Base-by-base conservation (phyloP, 2,797 vertebrate species). In the Argyrosomus regius region DNA sequence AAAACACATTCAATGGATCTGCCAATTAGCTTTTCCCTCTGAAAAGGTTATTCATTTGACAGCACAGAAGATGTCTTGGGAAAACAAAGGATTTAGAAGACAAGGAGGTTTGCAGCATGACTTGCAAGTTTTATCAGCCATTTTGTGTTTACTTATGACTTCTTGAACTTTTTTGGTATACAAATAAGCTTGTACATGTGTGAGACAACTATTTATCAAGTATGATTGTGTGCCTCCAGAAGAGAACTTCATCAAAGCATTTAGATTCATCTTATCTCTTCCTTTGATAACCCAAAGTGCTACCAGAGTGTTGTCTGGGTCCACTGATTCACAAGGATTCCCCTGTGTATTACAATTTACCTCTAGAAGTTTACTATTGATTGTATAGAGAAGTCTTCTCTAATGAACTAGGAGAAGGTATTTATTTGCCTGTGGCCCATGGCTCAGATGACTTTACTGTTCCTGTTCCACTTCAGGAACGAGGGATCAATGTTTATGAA, bases 31-130 rank as follows among this genome's bases (percentile, higher is more conserved):
- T 84, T 79, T 78, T 87, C 73, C 58, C 68, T 80, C 63, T 54
- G 81, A 90, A 92, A 93, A 93, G 91, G 90, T 93, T 91, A 87
- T 78, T 85, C 69, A 17, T 91, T 85, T 91, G 89, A 91, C 87
- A 89, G 85, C 81, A 69, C 50, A 66, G 71, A 56, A 75, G 56
- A 86, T 57, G 75, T 82, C 81, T 72, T 48, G 39, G 54, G 86
- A 91, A 91, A 83, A 89, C 76, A 91, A 84, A 91, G 45, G 63
- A 56, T 82, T 82, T 54, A 52, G 48, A 74, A 76, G 80, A 82
- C 65, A 70, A 61, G 65, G 20, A 22, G 77, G 78, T 79, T 62
- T 72, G 73, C 82, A 75, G 68, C 78, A 86, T 85, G 88, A 87
- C 90, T 83, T 80, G 85, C 78, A 83, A 68, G 73, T 84, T 80